These are phyloP conservation scores for Ctenopoma multispine DNA, from an alignment of 2,797 vertebrate species.

Conservation along the genomic window DNA sequence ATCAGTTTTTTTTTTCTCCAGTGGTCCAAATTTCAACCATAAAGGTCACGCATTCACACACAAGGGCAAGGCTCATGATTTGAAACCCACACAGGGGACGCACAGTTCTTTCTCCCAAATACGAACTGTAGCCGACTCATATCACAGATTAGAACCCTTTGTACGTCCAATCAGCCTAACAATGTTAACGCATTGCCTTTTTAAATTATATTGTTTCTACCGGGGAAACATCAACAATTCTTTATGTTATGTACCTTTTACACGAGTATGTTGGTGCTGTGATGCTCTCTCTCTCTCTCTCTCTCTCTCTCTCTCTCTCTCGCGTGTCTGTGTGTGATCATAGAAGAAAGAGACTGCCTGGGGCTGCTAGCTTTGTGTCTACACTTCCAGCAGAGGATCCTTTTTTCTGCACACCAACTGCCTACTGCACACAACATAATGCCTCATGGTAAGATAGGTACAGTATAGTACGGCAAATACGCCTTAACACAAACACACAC, in stretches of 20 bases:
- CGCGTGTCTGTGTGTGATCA: slow-evolving; percentile 27
- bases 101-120: neutral
- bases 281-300: neutral
- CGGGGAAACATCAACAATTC: slow-evolving; percentile 5
- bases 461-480: neutral
- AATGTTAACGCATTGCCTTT: neutral
- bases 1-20: neutral
- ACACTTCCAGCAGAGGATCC: slow-evolving; percentile 41
- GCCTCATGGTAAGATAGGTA: slow-evolving; percentile 8
- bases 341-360: slow-evolving; percentile 44
- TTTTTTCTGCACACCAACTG: slow-evolving; percentile 32
- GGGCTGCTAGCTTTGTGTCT: slow-evolving; percentile 46
- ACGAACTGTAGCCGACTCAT: neutral
- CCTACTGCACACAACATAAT: slow-evolving; percentile 22
- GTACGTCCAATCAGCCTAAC: neutral
- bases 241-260: slow-evolving; percentile 5
- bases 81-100: neutral
- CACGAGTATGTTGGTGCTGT: neutral
- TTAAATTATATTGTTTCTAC: neutral
- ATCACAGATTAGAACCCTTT: neutral
- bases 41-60: neutral
- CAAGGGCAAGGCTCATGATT: neutral
- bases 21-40: neutral
- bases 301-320: neutral
- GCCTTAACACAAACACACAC: neutral